Evolutionary conservation across 1,140 invertebrate genomes (phyloP), one percentile per base, ranked within the genome.

Genomic region (Cotesia vestalis): DNA sequence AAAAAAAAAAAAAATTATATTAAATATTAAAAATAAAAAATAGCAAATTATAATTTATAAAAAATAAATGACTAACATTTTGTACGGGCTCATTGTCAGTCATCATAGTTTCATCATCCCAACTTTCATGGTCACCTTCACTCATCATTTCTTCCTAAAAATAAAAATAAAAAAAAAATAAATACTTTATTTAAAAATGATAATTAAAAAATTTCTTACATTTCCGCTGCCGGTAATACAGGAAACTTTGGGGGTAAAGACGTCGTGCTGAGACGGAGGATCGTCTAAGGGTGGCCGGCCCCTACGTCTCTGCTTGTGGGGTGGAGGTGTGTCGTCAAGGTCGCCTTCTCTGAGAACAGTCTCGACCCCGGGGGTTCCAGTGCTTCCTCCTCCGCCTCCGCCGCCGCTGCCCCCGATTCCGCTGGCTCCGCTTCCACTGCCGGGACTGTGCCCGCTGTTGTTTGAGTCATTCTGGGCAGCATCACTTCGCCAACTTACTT

Each of bases 401-500:
- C 40, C 40, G 2, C 40, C 40, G 11, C 40, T 46, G 40, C 40
- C 40, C 6, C 40, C 40, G 5, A 46, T 46, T 46, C 40, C 40
- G 40, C 40, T 46, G 11, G 6, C 40, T 6, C 40, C 40, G 40
- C 40, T 46, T 9, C 40, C 40, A 46, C 40, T 46, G 59, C 83
- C 80, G 27, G 81, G 79, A 83, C 85, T 83, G 77, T 85, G 80
- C 9, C 83, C 79, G 73, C 83, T 83, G 75, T 84, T 84, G 59
- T 76, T 85, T 80, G 81, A 66, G 71, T 83, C 80, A 78, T 87
- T 82, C 74, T 85, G 83, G 72, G 80, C 80, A 38, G 88, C 87
- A 75, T 91, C 89, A 78, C 92, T 91, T 73, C 90, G 90, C 93
- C 93, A 94, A 70, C 93, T 94, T 3, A 95, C 94, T 84, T 96